These are phyloP conservation scores for Blomia tropicalis DNA, from an alignment of 2,888 invertebrate species.

Conservation along the genomic window DNA sequence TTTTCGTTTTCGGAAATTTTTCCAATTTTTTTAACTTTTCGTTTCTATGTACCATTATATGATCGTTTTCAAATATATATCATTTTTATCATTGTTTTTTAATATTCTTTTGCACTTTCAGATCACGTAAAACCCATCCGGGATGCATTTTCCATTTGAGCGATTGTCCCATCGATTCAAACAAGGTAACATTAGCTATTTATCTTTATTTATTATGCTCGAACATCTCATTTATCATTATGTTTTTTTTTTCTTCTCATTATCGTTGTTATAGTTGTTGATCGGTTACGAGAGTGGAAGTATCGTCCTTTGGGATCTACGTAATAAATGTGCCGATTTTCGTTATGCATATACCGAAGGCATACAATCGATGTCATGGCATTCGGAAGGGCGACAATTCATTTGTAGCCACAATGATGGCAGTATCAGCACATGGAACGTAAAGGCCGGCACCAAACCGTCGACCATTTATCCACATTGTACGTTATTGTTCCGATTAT, in stretches of 20 bases:
- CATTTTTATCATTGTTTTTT: too few relatives aligned
- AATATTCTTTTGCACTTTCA: constrained; percentile 43
- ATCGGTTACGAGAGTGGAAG: constrained; percentile 90
- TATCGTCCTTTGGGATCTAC: constrained; percentile 89
- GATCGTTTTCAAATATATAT: too few relatives aligned
- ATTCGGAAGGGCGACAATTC: constrained; percentile 91
- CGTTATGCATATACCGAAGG: constrained; percentile 39
- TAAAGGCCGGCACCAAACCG: constrained; percentile 52
- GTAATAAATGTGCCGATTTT: constrained; percentile 65
- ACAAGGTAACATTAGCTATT: constrained; percentile 53
- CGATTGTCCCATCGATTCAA: constrained; percentile 89
- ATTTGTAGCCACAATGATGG: constrained; percentile 88
- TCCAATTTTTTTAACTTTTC: too few relatives aligned
- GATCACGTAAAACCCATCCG: constrained; percentile 85
- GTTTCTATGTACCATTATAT: too few relatives aligned
- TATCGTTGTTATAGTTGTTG: constrained; percentile 51
- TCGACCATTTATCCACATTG: constrained; percentile 79
- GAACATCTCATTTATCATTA: background rate
- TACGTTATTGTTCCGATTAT: constrained; percentile 38
- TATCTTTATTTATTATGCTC: background rate
- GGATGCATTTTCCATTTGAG: constrained; percentile 87
- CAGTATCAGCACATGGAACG: constrained; percentile 80
- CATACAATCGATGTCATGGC: constrained; percentile 50
- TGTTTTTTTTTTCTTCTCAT: constrained; percentile 4
- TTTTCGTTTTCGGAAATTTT: too few relatives aligned